Evolutionary conservation across 2,888 invertebrate species (phyloP), one percentile per base, ranked within the genome.

Genomic region (Bombylius discolor): DNA sequence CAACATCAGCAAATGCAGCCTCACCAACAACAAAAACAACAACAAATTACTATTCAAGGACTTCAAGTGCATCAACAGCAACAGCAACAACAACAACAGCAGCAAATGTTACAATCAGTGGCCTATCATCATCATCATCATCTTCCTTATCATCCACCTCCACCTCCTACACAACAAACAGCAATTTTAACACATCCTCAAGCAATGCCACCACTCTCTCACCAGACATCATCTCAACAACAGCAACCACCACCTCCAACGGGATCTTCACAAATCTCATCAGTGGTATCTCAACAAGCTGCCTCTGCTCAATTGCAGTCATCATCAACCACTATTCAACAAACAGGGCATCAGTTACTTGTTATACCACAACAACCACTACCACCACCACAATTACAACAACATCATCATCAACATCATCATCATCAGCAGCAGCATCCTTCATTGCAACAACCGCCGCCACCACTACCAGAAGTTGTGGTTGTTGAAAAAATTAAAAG

Each of bases 401-500:
- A 65, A 39, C 62, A 66, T 31, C 66, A 64, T 62, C 61, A 65
- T 31, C 66, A 64, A 61, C 61, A 65, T 56, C 57, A 53, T 46
- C 63, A 14, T 58, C 63, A 32, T 62, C 55, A 56, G 54, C 59
- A 14, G 62, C 59, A 48, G 39, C 39, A 39, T 39, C 11, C 39
- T 39, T 39, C 39, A 57, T 57, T 33, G 47, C 57, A 52, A 46
- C 51, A 50, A 48, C 58, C 53, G 5, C 64, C 62, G 33, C 60
- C 57, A 34, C 59, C 58, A 33, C 62, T 60, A 60, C 71, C 72
- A 0, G 72, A 72, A 58, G 66, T 73, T 5, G 65, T 72, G 33
- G 61, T 80, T 74, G 60, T 79, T 81, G 90, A 90, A 74, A 87
- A 88, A 71, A 77, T 87, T 60, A 91, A 90, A 69, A 81, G 89